A percentile compares a stretch with the other conserved stretches of the same genome.
Conservation (phyloP, 64 coral and sea anemone species). For the Dendronephthya gigantea region DNA sequence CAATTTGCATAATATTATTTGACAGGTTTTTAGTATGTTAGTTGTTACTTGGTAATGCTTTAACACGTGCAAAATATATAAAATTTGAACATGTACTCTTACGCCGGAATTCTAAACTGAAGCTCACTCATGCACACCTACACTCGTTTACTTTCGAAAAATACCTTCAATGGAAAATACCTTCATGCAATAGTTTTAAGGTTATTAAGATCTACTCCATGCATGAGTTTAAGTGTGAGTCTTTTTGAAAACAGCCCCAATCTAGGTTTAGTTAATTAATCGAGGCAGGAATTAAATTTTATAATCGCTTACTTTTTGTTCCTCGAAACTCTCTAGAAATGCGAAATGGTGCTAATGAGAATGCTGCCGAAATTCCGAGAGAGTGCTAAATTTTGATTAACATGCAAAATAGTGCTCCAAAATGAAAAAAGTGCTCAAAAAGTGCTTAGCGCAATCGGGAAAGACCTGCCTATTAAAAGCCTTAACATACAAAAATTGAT, state of each 20-base stretch:
- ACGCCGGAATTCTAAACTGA: neutral
- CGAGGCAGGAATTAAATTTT: too few relatives aligned
- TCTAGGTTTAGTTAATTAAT: too few relatives aligned
- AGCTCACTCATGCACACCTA: neutral
- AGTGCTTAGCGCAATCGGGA: too few relatives aligned
- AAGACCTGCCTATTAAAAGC: too few relatives aligned
- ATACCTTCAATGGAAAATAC: neutral
- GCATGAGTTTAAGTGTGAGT: neutral
- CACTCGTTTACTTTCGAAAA: neutral
- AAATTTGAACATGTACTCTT: neutral
- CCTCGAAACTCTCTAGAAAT: too few relatives aligned
- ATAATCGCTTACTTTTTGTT: too few relatives aligned
- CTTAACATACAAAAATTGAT: too few relatives aligned
- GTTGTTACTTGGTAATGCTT: neutral
- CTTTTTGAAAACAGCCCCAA: neutral
- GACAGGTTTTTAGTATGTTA: neutral
- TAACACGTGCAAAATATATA: neutral
- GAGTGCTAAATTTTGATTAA: too few relatives aligned
- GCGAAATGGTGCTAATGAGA: too few relatives aligned
- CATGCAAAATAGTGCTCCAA: too few relatives aligned
- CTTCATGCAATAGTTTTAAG: neutral
- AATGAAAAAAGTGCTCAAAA: too few relatives aligned
- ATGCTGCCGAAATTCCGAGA: too few relatives aligned
- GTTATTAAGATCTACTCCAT: neutral
- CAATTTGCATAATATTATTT: neutral